Evolutionary conservation across 2,113 vertebrate genomes (phyloP).

Genomic region (Podarcis raffonei): DNA sequence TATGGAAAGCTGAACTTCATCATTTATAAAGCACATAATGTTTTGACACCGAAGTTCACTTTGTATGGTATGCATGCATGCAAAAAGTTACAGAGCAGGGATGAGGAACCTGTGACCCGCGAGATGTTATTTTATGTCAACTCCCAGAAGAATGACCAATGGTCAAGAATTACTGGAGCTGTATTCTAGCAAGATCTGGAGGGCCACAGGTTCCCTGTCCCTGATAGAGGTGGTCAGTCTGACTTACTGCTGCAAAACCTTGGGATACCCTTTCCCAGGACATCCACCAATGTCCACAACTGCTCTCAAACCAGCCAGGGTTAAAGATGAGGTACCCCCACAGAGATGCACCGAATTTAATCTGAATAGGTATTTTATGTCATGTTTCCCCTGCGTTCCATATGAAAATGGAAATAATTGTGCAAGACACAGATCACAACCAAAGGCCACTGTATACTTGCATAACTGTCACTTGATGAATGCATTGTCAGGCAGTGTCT

Average conservation of each 20-base stretch:
- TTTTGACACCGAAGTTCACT: neutral
- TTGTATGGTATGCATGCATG: neutral
- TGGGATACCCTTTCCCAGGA: neutral
- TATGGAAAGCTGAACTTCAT: neutral
- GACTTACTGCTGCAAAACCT: neutral
- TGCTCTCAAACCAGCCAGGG: neutral
- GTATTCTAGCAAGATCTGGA: neutral
- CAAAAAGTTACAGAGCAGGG: neutral
- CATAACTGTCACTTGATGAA: neutral
- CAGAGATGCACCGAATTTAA: neutral
- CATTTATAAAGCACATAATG: neutral
- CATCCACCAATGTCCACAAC: neutral
- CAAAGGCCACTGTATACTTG: neutral
- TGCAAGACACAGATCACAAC: neutral
- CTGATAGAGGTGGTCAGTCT: neutral
- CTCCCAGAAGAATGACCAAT: neutral
- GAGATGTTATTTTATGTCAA: neutral
- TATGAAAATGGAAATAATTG: neutral
- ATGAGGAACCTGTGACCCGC: neutral
- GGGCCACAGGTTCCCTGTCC: neutral
- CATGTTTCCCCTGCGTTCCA: neutral
- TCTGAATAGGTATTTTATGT: neutral
- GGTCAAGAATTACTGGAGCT: neutral
- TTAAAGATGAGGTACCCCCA: neutral
- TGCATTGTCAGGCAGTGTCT: neutral